Percentiles rank a stretch among this genome's conserved stretches.
phyloP scores from a whole-genome alignment of 2,797 vertebrate species.

The Toxotes lorentzi region DNA sequence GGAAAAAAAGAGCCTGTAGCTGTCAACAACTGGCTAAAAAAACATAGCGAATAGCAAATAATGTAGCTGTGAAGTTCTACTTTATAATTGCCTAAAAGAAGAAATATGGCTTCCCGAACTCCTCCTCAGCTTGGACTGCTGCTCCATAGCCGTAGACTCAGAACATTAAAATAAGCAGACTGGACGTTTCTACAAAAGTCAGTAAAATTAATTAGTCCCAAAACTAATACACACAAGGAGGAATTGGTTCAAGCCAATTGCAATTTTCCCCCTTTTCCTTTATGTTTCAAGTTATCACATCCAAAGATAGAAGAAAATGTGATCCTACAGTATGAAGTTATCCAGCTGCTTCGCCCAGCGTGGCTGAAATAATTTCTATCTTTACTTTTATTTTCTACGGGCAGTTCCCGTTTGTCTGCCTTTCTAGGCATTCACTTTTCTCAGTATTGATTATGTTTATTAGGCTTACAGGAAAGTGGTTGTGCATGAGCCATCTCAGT shows the following conservation, averaged over 20 bases:
- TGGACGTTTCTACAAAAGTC: constrained; percentile 26
- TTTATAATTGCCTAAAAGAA: constrained; percentile 30
- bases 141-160: background rate
- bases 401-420: constrained; percentile 33
- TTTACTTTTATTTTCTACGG: constrained; percentile 58
- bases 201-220: constrained; percentile 38
- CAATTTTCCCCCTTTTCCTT: background rate
- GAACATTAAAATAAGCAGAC: constrained; percentile 36
- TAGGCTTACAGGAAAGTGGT: constrained; percentile 64
- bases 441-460: constrained; percentile 65
- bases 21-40: constrained; percentile 9
- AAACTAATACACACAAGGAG: constrained; percentile 17
- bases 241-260: background rate
- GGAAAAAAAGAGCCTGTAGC: background rate
- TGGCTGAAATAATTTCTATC: constrained; percentile 44
- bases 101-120: constrained; percentile 31
- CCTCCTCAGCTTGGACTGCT: constrained; percentile 29
- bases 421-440: constrained; percentile 36
- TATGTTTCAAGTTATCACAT: constrained; percentile 34
- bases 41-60: background rate
- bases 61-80: constrained; percentile 23
- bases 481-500: constrained; percentile 53
- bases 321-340: constrained; percentile 47
- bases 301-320: constrained; percentile 36
- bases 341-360: constrained; percentile 20